These are phyloP conservation scores for Ctenopoma kingsleyae DNA, from an alignment of 2,797 vertebrate species.

Conservation along the genomic window DNA sequence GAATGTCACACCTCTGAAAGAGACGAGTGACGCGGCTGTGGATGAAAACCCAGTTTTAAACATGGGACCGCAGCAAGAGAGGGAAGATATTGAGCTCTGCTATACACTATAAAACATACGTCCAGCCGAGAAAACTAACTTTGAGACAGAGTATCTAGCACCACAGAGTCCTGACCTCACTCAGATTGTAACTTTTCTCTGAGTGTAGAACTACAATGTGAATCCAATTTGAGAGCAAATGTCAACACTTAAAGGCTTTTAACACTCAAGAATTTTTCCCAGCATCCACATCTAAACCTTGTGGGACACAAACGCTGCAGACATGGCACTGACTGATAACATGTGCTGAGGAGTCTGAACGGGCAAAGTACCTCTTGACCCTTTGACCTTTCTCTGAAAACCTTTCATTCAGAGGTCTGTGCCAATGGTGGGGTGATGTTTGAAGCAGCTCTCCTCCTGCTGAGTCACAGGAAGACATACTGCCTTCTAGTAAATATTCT, in stretches of 20 bases:
- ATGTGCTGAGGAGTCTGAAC: conserved; percentile 59
- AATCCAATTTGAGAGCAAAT: conserved; percentile 32
- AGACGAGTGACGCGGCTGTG: conserved; percentile 7
- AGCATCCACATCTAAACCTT: conserved; percentile 35
- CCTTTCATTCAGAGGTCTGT: conserved; percentile 37
- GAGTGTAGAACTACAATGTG: conserved; percentile 17
- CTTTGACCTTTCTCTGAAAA: conserved; percentile 58
- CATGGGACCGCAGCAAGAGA: not conserved
- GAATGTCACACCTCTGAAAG: conserved; percentile 32
- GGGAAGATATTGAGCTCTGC: conserved; percentile 2
- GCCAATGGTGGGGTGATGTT: conserved; percentile 30
- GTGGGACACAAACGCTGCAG: conserved; percentile 26
- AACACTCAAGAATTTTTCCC: conserved; percentile 30
- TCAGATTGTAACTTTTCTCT: conserved; percentile 24
- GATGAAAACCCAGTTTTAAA: conserved; percentile 32
- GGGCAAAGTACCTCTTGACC: conserved; percentile 63
- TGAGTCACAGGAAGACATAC: conserved; percentile 23
- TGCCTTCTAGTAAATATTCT: conserved; percentile 17
- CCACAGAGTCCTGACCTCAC: conserved; percentile 6
- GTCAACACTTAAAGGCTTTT: conserved; percentile 48
- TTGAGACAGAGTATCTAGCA: not conserved
- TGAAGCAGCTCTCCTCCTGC: conserved; percentile 32
- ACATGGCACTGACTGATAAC: conserved; percentile 63
- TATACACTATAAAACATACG: conserved; percentile 3
- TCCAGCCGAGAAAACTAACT: conserved; percentile 7